Evolutionary conservation across 2,888 invertebrate species (phyloP).

Genomic region (Azorinus chamasolen): DNA sequence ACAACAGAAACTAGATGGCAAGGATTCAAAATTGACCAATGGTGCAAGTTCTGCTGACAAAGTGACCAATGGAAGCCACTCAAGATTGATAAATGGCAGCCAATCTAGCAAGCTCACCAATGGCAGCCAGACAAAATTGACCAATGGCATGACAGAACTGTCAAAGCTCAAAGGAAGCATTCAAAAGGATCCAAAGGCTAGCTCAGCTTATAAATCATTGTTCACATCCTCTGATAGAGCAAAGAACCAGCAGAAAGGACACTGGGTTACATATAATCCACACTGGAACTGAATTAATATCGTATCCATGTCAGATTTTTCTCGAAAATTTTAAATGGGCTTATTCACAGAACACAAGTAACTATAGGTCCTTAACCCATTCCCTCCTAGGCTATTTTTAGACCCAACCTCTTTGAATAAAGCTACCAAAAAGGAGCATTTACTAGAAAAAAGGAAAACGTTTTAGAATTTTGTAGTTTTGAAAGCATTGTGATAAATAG

Average conservation of each 20-base stretch:
- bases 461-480: too few species aligned
- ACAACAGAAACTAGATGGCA: conserved; percentile 50
- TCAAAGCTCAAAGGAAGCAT: conserved; percentile 87
- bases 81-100: conserved; percentile 50
- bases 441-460: too few species aligned
- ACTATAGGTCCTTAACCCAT: too few species aligned
- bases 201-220: conserved; percentile 97
- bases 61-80: conserved; percentile 30
- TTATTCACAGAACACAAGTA: too few species aligned
- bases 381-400: too few species aligned
- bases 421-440: too few species aligned
- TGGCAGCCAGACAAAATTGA: conserved; percentile 37
- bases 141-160: conserved; percentile 70
- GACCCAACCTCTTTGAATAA: too few species aligned
- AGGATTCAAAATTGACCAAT: conserved; percentile 57
- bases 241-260: conserved; percentile 94
- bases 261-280: conserved; percentile 99
- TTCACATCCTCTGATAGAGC: conserved; percentile 97
- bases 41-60: conserved; percentile 74
- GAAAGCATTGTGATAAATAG: too few species aligned
- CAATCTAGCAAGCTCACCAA: background rate
- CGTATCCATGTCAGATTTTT: too few species aligned
- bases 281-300: conserved; percentile 73
- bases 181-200: conserved; percentile 95
- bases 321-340: too few species aligned